phyloP scores from a whole-genome alignment of 2,113 vertebrate species.

The Dasyornis broadbenti region DNA sequence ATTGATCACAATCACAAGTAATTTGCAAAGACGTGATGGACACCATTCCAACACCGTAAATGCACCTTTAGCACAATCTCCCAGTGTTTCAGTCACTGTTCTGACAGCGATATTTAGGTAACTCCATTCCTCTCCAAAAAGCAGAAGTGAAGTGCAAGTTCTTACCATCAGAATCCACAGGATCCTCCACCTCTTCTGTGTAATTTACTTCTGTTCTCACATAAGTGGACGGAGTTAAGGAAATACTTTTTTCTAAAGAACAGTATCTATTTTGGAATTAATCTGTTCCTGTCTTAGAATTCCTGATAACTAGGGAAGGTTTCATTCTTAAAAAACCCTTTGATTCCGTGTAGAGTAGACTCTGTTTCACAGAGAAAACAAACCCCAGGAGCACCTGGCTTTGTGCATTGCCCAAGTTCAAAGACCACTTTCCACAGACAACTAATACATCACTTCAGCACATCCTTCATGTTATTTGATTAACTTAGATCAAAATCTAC shows the following conservation, averaged over 20 bases:
- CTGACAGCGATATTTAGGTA: neutral
- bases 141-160: neutral
- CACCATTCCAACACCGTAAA: neutral
- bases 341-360: neutral
- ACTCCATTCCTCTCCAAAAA: neutral
- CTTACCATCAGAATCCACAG: slow-evolving; percentile 94
- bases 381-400: neutral
- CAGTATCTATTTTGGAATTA: neutral
- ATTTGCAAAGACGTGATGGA: neutral
- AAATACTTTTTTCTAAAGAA: neutral
- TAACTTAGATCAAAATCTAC: neutral
- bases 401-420: neutral
- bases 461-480: neutral
- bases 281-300: neutral
- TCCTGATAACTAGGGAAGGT: neutral
- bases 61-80: neutral
- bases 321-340: neutral
- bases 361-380: neutral
- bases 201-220: slow-evolving; percentile 98
- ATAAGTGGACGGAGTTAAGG: slow-evolving; percentile 86
- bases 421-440: neutral
- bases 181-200: slow-evolving; percentile 96
- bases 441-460: neutral
- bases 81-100: neutral
- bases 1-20: neutral